Base-by-base conservation (phyloP, 2,888 invertebrate species). In the Ophraella communa region DNA sequence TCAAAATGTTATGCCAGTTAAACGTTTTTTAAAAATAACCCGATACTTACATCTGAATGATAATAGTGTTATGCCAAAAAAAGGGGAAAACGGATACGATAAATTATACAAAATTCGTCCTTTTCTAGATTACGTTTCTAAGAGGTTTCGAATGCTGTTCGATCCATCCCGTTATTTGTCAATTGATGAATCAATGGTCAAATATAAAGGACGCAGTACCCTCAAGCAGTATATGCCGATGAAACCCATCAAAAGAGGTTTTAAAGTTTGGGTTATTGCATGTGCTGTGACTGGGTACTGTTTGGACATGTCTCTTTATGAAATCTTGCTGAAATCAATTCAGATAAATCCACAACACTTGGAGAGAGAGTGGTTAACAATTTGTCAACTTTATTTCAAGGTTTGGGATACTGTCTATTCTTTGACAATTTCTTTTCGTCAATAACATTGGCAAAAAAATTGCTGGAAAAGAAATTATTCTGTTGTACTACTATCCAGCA, bases 101-200 rank as follows among this genome's bases (percentile, higher is more conserved):
- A n/a, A n/a, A n/a, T n/a, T n/a, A n/a, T n/a, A n/a, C n/a, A n/a
- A n/a, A n/a, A n/a, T n/a, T n/a, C n/a, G n/a, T n/a, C n/a, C n/a
- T n/a, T n/a, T n/a, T n/a, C n/a, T n/a, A n/a, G n/a, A n/a, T n/a
- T n/a, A n/a, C n/a, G n/a, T n/a, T n/a, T n/a, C n/a, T n/a, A n/a
- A n/a, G n/a, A n/a, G n/a, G n/a, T n/a, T n/a, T n/a, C n/a, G n/a
- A n/a, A 24, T 7, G 24, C 24, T 24, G 24, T 24, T 24, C 24
- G 24, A 24, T 24, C 7, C 24, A 24, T 4, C 7, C 24, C 24
- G 24, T 23, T 39, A 33, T 51, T 65, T 17, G 64, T n/a, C n/a
- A n/a, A n/a, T 72, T 44, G 71, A 73, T 57, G 71, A 73, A 61
- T 56, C 58, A 14, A 73, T 74, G 70, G 64, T 71, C n/a, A 62